These are phyloP conservation scores for Thalassophryne amazonica DNA, from an alignment of 2,797 vertebrate species.

Conservation along the genomic window DNA sequence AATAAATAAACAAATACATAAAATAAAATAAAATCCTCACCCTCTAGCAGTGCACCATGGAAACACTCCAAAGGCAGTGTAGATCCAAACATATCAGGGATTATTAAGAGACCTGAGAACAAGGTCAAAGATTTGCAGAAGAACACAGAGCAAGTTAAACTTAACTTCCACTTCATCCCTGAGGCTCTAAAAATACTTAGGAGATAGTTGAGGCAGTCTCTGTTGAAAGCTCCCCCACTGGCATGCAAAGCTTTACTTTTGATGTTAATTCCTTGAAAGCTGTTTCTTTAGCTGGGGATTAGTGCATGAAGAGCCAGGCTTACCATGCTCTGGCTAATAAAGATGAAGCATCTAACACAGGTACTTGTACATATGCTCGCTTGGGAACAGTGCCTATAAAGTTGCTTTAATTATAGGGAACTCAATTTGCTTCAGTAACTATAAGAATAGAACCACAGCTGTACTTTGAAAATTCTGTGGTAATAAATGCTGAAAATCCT, in stretches of 20 bases:
- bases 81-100: slow-evolving; percentile 68
- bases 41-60: slow-evolving; percentile 45
- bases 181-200: slow-evolving; percentile 79
- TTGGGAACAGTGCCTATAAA: slow-evolving; percentile 68
- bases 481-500: slow-evolving; percentile 65
- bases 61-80: slow-evolving; percentile 46
- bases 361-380: slow-evolving; percentile 74
- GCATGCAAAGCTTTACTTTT: slow-evolving; percentile 83
- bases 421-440: slow-evolving; percentile 67
- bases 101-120: slow-evolving; percentile 79
- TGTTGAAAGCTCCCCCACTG: slow-evolving; percentile 81
- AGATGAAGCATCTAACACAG: slow-evolving; percentile 85
- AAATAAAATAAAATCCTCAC: slow-evolving; percentile 36
- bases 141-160: slow-evolving; percentile 81
- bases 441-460: slow-evolving; percentile 69
- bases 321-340: slow-evolving; percentile 83
- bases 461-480: slow-evolving; percentile 58
- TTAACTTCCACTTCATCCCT: slow-evolving; percentile 82
- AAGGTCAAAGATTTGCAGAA: slow-evolving; percentile 79
- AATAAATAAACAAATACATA: no score
- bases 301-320: slow-evolving; percentile 80
- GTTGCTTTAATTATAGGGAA: slow-evolving; percentile 78
- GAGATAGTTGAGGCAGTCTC: slow-evolving; percentile 79
- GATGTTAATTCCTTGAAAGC: slow-evolving; percentile 88
- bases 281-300: slow-evolving; percentile 87